Evolutionary conservation across 1,140 invertebrate genomes (phyloP), one percentile per base, ranked within the genome.

Genomic region (Zaprionus camerounensis): DNA sequence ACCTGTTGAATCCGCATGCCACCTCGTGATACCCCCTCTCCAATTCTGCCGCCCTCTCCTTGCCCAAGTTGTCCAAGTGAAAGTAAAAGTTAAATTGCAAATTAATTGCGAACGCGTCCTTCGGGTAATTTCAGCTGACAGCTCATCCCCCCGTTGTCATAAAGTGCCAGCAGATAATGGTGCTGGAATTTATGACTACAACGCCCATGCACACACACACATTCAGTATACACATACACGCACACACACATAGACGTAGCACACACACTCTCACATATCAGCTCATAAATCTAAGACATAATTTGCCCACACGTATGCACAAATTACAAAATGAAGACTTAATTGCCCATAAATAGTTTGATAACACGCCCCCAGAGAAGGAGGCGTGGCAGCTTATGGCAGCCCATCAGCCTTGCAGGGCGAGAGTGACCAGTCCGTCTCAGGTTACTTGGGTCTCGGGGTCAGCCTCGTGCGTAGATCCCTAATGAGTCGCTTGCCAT

Each of bases 281-380:
- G 78, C 68, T 61, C 72, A 87, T 87, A 87, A 87, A 87, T 87
- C 71, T 71, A 64, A 70, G 71, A 82, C 77, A 87, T 86, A 70
- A 87, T 87, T 87, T 82, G 72, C 83, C 58, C 65, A 74, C 69
- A 83, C 71, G 67, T 82, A 80, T 78, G 83, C 68, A 78, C 77
- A 87, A 81, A 90, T 88, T 84, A 84, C 74, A 81, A 84, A 88
- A 84, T 84, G 71, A 80, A 80, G 70, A 75, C 81, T 90, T 90
- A 88, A 88, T 88, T 88, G 85, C 75, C 71, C 78, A 76, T 74
- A 84, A 88, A 88, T 90, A 83, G 84, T 76, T 88, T 87, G 83
- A 72, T 79, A 74, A 74, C 41, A 46, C 49, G 71, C 66, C 73
- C 68, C 62, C 44, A 49, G 46, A 15, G 38, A 15, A 28, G 34